Evolutionary conservation across 2,113 vertebrate species (phyloP).

Genomic region (pig (Sus scrofa)): T2T-Sscrofa CM000822.6:78608501-78609000

Average conservation of each 20-base stretch:
- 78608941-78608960: background rate
- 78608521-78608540: constrained; percentile 43
- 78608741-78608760: constrained; percentile 62
- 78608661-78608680: constrained; percentile 37
- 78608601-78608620: background rate
- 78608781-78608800: constrained; percentile 47
- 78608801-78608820: constrained; percentile 47
- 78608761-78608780: constrained; percentile 76
- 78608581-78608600: background rate
- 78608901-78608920: constrained; percentile 16
- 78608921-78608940: background rate
- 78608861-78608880: constrained; percentile 32
- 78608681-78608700: constrained; percentile 36
- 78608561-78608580: background rate
- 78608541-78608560: constrained; percentile 52
- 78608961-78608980: constrained; percentile 11
- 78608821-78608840: constrained; percentile 44
- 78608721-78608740: constrained; percentile 59
- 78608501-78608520: background rate
- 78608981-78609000: background rate
- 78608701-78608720: constrained; percentile 46
- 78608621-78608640: background rate
- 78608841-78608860: constrained; percentile 31
- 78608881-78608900: constrained; percentile 31
- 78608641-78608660: background rate